Percentiles rank a stretch among this genome's conserved stretches.
Conservation (phyloP, 1,140 invertebrate genomes). For the Andricus grossulariae region DNA sequence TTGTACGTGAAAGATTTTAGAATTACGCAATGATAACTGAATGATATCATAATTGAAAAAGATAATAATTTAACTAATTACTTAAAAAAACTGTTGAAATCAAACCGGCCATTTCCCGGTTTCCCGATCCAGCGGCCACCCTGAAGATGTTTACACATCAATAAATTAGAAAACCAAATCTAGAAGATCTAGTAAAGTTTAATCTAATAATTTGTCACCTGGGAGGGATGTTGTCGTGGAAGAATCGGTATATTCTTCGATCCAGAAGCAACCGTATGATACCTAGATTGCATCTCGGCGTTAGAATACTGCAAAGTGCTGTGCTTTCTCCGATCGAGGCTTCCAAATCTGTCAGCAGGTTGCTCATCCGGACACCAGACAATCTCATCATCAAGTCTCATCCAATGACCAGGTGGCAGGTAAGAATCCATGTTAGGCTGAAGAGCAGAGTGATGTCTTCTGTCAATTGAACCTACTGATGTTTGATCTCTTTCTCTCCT, state of each 20-base stretch:
- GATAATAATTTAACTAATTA: no score
- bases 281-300: constrained; percentile 58
- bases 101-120: no score
- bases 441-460: constrained; percentile 38
- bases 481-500: constrained; percentile 50
- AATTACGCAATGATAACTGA: no score
- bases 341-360: constrained; percentile 77
- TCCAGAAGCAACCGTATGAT: constrained; percentile 60
- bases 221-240: constrained; percentile 43
- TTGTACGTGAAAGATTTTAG: no score
- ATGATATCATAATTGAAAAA: no score
- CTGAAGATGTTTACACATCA: not conserved
- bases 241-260: constrained; percentile 54
- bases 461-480: constrained; percentile 45
- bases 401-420: constrained; percentile 62
- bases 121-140: no score
- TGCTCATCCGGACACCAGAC: constrained; percentile 68
- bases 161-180: not conserved
- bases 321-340: constrained; percentile 79
- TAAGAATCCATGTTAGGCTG: constrained; percentile 51
- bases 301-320: constrained; percentile 69
- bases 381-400: constrained; percentile 68
- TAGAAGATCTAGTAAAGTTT: constrained; percentile 43
- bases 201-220: constrained; percentile 59
- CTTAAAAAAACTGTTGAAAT: no score